These are phyloP conservation scores for Phrixothrix hirtus DNA, from an alignment of 2,888 invertebrate genomes.

Conservation along the genomic window DNA sequence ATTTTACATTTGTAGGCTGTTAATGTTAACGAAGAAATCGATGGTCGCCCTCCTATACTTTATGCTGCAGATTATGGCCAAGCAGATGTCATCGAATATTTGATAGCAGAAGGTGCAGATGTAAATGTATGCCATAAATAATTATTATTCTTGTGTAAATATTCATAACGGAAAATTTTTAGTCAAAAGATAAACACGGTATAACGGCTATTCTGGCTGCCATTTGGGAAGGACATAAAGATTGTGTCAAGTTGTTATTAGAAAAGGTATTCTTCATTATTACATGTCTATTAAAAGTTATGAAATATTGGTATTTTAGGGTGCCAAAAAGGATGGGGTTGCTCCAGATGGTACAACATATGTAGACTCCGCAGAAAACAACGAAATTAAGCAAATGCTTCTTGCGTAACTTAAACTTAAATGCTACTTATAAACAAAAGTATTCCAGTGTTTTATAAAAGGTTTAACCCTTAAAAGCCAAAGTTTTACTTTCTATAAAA, in stretches of 20 bases:
- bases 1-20: conserved; percentile 54
- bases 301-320: conserved; percentile 58
- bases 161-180: conserved; percentile 44
- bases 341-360: conserved; percentile 89
- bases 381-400: conserved; percentile 83
- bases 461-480: conserved; percentile 2
- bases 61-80: conserved; percentile 98
- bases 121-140: conserved; percentile 75
- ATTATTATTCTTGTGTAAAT: not conserved
- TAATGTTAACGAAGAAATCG: conserved; percentile 84
- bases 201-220: conserved; percentile 93
- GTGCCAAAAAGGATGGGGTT: conserved; percentile 78
- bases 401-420: conserved; percentile 28
- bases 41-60: conserved; percentile 87
- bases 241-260: conserved; percentile 85
- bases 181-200: conserved; percentile 94
- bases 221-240: conserved; percentile 95
- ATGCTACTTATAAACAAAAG: conserved; percentile 14
- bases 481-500: no score
- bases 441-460: not conserved
- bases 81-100: conserved; percentile 81
- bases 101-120: conserved; percentile 87
- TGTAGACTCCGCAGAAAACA: conserved; percentile 86
- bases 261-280: conserved; percentile 73
- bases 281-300: conserved; percentile 3